Base-by-base conservation (phyloP, 2,797 vertebrate genomes). In the Melanotaenia pygmaea region DNA sequence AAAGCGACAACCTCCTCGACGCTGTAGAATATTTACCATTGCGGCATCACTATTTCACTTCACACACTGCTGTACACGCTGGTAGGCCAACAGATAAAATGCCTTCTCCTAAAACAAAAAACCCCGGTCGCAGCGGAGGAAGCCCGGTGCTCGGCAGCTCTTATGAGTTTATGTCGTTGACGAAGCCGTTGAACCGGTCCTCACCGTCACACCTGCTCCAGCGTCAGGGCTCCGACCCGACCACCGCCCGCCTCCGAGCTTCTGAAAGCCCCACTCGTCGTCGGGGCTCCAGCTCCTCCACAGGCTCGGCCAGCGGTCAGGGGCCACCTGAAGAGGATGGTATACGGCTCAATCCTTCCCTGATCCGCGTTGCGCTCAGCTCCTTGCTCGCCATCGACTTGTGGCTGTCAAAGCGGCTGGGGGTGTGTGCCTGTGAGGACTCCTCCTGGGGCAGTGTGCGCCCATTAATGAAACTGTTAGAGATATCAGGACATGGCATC, bases 401-500 rank as follows among this genome's bases (percentile, higher is more conserved):
- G 84, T 97, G 97, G 97, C 93, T 98, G 61, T 98, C 98, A 80
- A 98, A 98, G 93, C 94, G 93, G 59, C 92, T 99, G 64, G 97
- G 97, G 1, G 97, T 99, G 59, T 99, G 98, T 32, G 97, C 98
- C 0, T 94, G 90, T 0, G 97, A 99, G 84, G 95, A 95, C 80
- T 96, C 98, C 7, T 92, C 97, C 5, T 99, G 97, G 96, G 97
- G 97, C 63, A 97, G 96, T 59, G 89, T 91, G 8, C 93, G 98
- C 0, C 98, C 98, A 0, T 76, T 99, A 0, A 97, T 99, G 97
- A 98, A 98, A 71, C 92, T 99, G 45, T 89, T 99, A 22, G 98
- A 99, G 95, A 87, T 99, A 11, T 96, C 97, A 0, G 98, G 98
- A 1, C 98, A 99, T 1, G 98, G 97, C 59, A 95, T 99, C 82